Percentiles rank a stretch among this genome's conserved stretches.
Conservation (phyloP, 2,797 vertebrate genomes). For the Alfaro cultratus region DNA sequence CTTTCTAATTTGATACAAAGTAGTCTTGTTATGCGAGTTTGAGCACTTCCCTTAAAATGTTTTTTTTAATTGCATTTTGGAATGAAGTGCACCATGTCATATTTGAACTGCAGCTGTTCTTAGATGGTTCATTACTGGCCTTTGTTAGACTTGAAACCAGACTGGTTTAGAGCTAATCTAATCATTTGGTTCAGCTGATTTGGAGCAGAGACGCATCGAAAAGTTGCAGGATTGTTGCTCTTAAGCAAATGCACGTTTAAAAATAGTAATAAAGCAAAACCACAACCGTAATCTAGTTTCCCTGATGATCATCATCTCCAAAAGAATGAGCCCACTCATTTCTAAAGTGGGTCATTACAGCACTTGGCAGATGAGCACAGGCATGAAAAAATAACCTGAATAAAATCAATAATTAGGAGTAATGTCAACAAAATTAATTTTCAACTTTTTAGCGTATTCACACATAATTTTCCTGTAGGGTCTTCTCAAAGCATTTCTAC, state of each 20-base stretch:
- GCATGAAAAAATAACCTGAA: conserved; percentile 23
- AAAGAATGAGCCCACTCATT: conserved; percentile 29
- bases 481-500: conserved; percentile 24
- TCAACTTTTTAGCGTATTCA: conserved; percentile 6
- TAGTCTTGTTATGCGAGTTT: neutral
- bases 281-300: conserved; percentile 17
- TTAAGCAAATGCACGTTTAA: conserved; percentile 12
- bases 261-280: conserved; percentile 25
- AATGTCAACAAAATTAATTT: conserved; percentile 37
- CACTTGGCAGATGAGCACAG: conserved; percentile 6
- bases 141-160: neutral
- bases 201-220: neutral
- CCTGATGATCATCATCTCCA: conserved; percentile 13
- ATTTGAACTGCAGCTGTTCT: neutral
- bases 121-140: neutral
- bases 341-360: conserved; percentile 45
- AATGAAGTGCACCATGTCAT: neutral
- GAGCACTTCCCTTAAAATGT: neutral
- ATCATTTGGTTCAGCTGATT: neutral
- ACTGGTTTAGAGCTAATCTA: neutral
- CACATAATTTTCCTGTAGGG: conserved; percentile 21
- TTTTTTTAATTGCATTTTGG: neutral
- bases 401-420: conserved; percentile 23
- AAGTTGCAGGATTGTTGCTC: neutral
- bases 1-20: neutral